These are phyloP conservation scores for Chloroceryle amazona DNA, from an alignment of 2,797 vertebrate genomes.

Conservation along the genomic window DNA sequence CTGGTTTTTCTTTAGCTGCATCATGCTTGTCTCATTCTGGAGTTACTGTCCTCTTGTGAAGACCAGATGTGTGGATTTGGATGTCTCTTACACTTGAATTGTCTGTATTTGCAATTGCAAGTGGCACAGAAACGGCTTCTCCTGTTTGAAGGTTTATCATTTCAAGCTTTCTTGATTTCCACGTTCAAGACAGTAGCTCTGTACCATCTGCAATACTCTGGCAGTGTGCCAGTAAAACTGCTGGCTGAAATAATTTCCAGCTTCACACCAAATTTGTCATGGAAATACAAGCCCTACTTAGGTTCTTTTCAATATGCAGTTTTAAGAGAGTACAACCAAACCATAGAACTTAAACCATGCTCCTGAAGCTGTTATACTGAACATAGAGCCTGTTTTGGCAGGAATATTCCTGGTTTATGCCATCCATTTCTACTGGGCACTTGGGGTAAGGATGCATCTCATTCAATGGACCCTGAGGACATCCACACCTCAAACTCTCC, in stretches of 20 bases:
- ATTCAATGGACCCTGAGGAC: not conserved
- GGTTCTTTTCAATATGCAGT: not conserved
- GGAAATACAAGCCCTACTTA: not conserved
- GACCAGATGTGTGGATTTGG: constrained; percentile 6
- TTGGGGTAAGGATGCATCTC: not conserved
- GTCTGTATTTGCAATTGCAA: constrained; percentile 5
- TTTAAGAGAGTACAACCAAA: not conserved
- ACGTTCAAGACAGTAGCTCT: not conserved
- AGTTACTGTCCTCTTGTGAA: not conserved
- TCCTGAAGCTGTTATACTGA: not conserved
- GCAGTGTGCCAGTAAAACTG: not conserved
- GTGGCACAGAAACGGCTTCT: constrained; percentile 17
- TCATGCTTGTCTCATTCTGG: not conserved
- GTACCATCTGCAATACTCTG: constrained; percentile 26
- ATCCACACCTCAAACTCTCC: not conserved
- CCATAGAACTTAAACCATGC: not conserved
- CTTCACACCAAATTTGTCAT: not conserved
- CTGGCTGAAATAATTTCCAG: constrained; percentile 10
- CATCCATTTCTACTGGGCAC: not conserved
- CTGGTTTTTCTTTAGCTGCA: not conserved
- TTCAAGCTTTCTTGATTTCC: constrained; percentile 45
- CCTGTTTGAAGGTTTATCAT: not conserved
- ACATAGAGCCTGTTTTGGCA: not conserved
- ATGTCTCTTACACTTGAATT: constrained; percentile 13
- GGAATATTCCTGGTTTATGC: not conserved